These are phyloP conservation scores for Amblyjoppa proteus DNA, from an alignment of 2,888 invertebrate species.

Conservation along the genomic window DNA sequence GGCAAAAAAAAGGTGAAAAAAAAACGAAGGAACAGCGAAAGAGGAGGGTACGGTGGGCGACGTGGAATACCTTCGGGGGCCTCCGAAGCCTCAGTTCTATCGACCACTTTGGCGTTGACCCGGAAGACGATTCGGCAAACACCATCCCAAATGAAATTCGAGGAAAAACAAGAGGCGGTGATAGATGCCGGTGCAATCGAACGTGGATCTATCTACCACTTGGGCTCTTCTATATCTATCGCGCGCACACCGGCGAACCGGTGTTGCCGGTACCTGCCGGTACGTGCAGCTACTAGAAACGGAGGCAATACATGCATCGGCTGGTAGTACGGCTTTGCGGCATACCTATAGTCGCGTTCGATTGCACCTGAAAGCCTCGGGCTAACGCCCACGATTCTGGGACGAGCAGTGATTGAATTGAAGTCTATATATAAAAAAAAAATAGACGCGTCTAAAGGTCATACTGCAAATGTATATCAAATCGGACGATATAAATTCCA, in stretches of 20 bases:
- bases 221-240: not conserved
- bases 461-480: constrained; percentile 42
- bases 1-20: constrained; percentile 22
- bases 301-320: constrained; percentile 13
- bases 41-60: constrained; percentile 38
- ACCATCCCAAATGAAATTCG: constrained; percentile 66
- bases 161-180: constrained; percentile 66
- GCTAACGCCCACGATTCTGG: constrained; percentile 55
- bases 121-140: constrained; percentile 68
- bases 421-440: constrained; percentile 56
- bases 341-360: constrained; percentile 47
- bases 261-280: constrained; percentile 38
- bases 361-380: constrained; percentile 66
- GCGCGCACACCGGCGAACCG: constrained; percentile 37
- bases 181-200: constrained; percentile 67
- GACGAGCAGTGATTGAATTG: constrained; percentile 63
- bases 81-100: constrained; percentile 55
- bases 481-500: constrained; percentile 19
- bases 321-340: constrained; percentile 24
- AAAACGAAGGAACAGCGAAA: constrained; percentile 5
- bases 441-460: constrained; percentile 53
- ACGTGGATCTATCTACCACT: constrained; percentile 55
- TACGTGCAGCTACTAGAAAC: not conserved
- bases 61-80: constrained; percentile 38
- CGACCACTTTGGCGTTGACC: constrained; percentile 63